Evolutionary conservation across 1,140 invertebrate species (phyloP).

Genomic region (Euglossa dilemma): DNA sequence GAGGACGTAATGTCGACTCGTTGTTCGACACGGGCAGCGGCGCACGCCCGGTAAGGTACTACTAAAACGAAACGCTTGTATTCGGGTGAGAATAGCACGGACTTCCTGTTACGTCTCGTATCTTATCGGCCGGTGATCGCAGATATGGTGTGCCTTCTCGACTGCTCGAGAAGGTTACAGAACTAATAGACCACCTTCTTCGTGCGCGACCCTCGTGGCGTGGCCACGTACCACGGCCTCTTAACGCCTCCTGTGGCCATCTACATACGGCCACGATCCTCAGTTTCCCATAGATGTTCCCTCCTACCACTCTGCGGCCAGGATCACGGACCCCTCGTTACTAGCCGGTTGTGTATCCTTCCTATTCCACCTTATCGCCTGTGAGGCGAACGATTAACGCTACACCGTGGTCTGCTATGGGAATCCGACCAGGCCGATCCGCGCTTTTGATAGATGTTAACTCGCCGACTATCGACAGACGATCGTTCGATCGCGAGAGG

Average conservation of each 20-base stretch:
- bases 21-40: conserved; percentile 34
- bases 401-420: conserved; percentile 28
- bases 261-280: conserved; percentile 73
- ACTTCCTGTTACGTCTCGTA: conserved; percentile 66
- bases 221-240: conserved; percentile 58
- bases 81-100: conserved; percentile 59
- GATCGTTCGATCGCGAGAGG: background rate
- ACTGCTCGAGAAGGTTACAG: conserved; percentile 62
- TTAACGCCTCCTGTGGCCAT: conserved; percentile 71
- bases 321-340: conserved; percentile 65
- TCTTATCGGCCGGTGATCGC: conserved; percentile 73
- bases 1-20: conserved; percentile 39
- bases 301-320: conserved; percentile 44
- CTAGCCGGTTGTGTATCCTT: conserved; percentile 56
- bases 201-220: conserved; percentile 63
- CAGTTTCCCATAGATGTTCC: conserved; percentile 70
- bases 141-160: conserved; percentile 70
- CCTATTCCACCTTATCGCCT: conserved; percentile 63
- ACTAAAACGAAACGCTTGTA: conserved; percentile 75
- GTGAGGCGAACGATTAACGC: conserved; percentile 56
- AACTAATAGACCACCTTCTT: conserved; percentile 76
- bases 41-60: conserved; percentile 42
- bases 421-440: conserved; percentile 13
- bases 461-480: background rate
- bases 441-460: conserved; percentile 30